Evolutionary conservation across 2,113 vertebrate genomes (phyloP).

Genomic region (Takifugu flavidus): DNA sequence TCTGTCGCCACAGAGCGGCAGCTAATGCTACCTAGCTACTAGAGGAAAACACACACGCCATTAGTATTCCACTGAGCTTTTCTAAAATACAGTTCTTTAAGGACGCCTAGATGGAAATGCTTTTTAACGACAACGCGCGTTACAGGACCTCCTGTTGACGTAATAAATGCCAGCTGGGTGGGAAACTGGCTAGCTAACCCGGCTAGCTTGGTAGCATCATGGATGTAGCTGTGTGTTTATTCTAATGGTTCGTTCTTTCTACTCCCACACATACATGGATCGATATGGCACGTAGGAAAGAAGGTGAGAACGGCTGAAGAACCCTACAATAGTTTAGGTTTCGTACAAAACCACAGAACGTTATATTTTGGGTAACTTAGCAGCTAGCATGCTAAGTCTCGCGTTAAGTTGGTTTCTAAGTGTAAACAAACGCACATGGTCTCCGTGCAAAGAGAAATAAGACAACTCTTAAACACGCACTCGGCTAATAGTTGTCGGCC

Average conservation of each 20-base stretch:
- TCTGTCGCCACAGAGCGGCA: no score
- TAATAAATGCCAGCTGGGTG: background rate
- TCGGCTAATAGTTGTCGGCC: no score
- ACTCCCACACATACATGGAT: background rate
- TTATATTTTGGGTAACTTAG: background rate
- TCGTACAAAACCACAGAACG: background rate
- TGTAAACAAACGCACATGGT: slow-evolving; percentile 64
- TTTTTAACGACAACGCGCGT: no score
- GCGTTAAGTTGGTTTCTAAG: slow-evolving; percentile 1
- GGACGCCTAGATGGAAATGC: no score
- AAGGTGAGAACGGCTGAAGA: slow-evolving; percentile 48
- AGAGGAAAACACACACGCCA: no score
- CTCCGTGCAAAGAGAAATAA: no score
- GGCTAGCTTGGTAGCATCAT: slow-evolving; percentile 18
- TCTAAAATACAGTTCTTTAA: no score
- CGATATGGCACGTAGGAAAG: slow-evolving; percentile 57
- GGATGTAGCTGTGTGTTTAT: background rate
- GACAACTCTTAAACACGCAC: no score
- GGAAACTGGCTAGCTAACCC: slow-evolving; percentile 9
- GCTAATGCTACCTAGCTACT: no score
- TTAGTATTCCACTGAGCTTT: no score
- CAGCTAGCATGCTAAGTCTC: slow-evolving; percentile 13
- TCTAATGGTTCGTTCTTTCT: background rate
- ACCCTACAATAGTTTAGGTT: fast-evolving
- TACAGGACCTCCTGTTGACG: no score